Base-by-base conservation (phyloP, 2,113 vertebrate species). In the Halcyon malimbica region DNA sequence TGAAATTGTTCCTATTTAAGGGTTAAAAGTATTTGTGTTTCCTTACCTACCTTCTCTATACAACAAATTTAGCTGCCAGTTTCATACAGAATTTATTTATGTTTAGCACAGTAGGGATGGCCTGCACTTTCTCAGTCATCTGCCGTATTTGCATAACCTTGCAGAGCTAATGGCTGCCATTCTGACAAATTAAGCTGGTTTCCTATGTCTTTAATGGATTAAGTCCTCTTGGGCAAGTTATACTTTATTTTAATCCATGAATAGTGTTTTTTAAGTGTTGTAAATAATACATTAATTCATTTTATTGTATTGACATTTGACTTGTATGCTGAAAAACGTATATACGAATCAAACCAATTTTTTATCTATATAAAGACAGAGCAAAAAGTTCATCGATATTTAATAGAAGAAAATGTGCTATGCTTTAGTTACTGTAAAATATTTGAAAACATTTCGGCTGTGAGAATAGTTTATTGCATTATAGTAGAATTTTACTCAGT, bases 61-160 rank as follows among this genome's bases (percentile, higher is more conserved):
- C 95, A 97, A 95, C 98, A 98, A 98, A 98, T 97, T 97, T 95
- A 93, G 87, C 86, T 96, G 93, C 97, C 92, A 92, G 68, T 68
- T 97, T 95, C 94, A 83, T 95, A 76, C 65, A 18, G 97, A 94
- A 87, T 91, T 97, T 97, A 83, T 97, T 96, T 94, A 89, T 97
- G 94, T 98, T 98, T 97, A 97, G 98, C 97, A 92, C 96, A 73
- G 96, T 89, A 78, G 82, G 95, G 91, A 90, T 95, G 94, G 95
- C 83, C 90, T 98, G 98, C 89, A 93, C 96, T 97, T 97, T 97
- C 96, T 98, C 98, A 98, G 97, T 93, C 96, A 95, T 94, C 93
- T 94, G 90, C 95, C 6, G 64, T 98, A 98, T 98, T 98, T 98
- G 97, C 97, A 96, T 97, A 98, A 98, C 97, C 97, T 97, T 97